These are phyloP conservation scores for Macrobrachium rosenbergii DNA, from an alignment of 1,140 invertebrate genomes.

Conservation along the genomic window DNA sequence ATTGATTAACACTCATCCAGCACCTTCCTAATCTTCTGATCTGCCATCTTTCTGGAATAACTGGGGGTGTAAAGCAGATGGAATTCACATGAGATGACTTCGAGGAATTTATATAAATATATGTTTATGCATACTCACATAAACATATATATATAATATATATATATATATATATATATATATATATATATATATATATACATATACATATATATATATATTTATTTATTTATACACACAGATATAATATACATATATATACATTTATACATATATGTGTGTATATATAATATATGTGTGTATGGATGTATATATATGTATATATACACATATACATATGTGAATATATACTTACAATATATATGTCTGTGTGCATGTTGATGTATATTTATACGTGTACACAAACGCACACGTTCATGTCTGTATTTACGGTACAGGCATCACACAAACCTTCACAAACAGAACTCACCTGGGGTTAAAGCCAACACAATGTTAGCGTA, in stretches of 20 bases:
- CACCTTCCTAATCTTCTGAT: no score
- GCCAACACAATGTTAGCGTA: no score
- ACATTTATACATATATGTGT: not conserved
- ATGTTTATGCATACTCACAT: not conserved
- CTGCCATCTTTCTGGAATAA: no score
- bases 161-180: not conserved
- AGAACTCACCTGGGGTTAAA: no score
- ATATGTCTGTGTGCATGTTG: not conserved
- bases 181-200: not conserved
- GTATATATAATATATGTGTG: constrained; percentile 9
- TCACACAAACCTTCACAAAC: no score
- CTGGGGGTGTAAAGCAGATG: not conserved
- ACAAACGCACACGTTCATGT: not conserved
- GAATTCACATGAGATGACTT: not conserved
- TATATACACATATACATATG: not conserved
- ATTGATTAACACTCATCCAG: not conserved
- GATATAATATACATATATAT: not conserved
- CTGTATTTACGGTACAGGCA: not conserved
- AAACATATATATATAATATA: constrained; percentile 16
- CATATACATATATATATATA: not conserved
- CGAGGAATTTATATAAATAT: not conserved
- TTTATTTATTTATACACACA: constrained; percentile 4
- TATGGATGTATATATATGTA: not conserved
- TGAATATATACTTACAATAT: not conserved
- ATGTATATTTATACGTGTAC: not conserved